Conservation (phyloP, 2,113 vertebrate species). For the Phycodurus eques region DNA sequence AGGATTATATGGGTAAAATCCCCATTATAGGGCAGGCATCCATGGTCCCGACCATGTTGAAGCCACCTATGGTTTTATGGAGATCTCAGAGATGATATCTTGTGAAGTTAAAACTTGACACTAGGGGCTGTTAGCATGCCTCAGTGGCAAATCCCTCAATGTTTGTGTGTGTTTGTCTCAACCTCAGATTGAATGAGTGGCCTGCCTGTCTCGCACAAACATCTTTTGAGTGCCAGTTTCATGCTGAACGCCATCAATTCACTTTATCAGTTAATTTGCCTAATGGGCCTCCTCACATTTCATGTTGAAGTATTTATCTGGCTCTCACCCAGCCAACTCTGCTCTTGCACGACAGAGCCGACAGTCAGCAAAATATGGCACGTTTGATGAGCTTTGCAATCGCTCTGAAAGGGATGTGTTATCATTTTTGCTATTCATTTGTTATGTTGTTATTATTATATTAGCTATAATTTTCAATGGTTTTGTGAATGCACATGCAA, state of each 20-base stretch:
- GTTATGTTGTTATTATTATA: background rate
- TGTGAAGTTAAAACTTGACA: slow-evolving; percentile 29
- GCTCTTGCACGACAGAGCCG: slow-evolving; percentile 17
- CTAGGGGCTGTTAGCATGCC: slow-evolving; percentile 45
- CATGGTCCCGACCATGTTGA: slow-evolving; percentile 16
- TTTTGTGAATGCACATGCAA: slow-evolving; percentile 45
- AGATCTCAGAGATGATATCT: slow-evolving; percentile 58
- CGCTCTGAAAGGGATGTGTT: background rate
- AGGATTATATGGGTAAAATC: slow-evolving; percentile 2
- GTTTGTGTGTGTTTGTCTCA: slow-evolving; percentile 32
- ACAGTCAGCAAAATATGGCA: slow-evolving; percentile 21
- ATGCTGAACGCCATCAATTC: slow-evolving; percentile 28
- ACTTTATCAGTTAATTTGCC: slow-evolving; percentile 46
- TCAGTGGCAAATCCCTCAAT: slow-evolving; percentile 29
- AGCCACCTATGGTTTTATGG: slow-evolving; percentile 23
- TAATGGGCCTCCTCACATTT: slow-evolving; percentile 48
- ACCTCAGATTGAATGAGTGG: slow-evolving; percentile 26
- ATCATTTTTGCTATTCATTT: background rate
- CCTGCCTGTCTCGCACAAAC: slow-evolving; percentile 37
- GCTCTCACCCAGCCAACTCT: slow-evolving; percentile 15
- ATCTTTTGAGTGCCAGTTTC: slow-evolving; percentile 41
- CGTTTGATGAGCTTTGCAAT: background rate
- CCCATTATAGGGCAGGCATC: slow-evolving; percentile 7
- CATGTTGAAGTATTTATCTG: slow-evolving; percentile 43
- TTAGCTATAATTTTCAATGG: background rate